A percentile compares a stretch with the other conserved stretches of the same genome.
Conservation (phyloP, 2,797 vertebrate genomes). For the Cyprinella venusta region DNA sequence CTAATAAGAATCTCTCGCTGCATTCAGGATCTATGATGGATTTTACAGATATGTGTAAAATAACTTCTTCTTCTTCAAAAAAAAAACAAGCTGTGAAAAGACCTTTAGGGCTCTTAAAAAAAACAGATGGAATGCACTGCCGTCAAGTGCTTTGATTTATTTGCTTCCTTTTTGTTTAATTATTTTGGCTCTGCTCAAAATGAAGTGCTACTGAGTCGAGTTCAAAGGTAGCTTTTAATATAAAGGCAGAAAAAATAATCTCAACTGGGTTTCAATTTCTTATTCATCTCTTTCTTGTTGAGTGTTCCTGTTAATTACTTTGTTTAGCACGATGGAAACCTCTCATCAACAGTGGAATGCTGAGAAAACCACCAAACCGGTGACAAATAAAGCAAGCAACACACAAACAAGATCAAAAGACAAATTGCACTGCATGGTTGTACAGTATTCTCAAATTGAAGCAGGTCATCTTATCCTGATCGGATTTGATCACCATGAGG, state of each 20-base stretch:
- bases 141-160: conserved; percentile 3
- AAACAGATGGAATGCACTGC: neutral
- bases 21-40: neutral
- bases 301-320: neutral
- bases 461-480: conserved; percentile 51
- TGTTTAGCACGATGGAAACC: neutral
- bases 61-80: too few relatives aligned
- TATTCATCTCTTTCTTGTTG: neutral
- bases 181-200: neutral
- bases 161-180: neutral
- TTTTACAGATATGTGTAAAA: neutral
- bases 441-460: conserved; percentile 30
- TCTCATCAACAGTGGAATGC: neutral
- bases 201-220: neutral
- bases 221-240: neutral
- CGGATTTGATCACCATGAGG: conserved; percentile 63
- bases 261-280: neutral
- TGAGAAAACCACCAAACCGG: neutral
- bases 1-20: neutral
- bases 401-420: conserved; percentile 16
- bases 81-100: neutral
- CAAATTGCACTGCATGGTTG: neutral
- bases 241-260: conserved; percentile 1
- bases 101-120: neutral
- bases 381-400: neutral